Evolutionary conservation across 30 jellyfish, hydroid and myxozoan species (phyloP).

Genomic region (Aurelia sp.): DNA sequence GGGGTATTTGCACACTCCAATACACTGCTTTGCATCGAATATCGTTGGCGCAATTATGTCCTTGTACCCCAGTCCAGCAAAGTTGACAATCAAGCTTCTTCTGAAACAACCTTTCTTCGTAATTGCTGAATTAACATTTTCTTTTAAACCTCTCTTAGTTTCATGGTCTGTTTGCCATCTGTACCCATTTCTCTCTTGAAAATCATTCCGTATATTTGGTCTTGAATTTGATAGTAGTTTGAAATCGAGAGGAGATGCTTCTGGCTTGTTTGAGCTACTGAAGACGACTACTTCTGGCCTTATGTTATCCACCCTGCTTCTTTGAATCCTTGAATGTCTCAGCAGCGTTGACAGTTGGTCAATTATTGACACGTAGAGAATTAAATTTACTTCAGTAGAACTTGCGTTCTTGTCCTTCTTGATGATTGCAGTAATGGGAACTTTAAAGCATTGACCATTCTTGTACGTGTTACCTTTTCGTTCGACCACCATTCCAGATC

Average conservation of each 20-base stretch:
- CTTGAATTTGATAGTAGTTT: too few species aligned
- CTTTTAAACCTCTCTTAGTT: background rate
- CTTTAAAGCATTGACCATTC: conserved; percentile 5
- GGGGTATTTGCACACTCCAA: conserved; percentile 74
- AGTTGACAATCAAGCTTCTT: conserved; percentile 57
- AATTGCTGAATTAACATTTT: background rate
- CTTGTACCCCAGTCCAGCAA: conserved; percentile 61
- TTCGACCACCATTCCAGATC: background rate
- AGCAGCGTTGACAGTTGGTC: background rate
- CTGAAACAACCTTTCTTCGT: conserved; percentile 45
- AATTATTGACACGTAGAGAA: background rate
- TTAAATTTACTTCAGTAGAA: background rate
- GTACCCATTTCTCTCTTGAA: too few species aligned
- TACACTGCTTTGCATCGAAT: conserved; percentile 76
- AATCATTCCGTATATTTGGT: too few species aligned
- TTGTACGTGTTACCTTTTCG: background rate
- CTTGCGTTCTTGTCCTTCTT: background rate
- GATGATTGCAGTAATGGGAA: conserved; percentile 13
- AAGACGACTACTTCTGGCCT: conserved; percentile 5
- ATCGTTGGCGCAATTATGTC: conserved; percentile 67
- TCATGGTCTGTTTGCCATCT: background rate
- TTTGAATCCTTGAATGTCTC: background rate
- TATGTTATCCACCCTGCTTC: background rate
- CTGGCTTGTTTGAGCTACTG: background rate
- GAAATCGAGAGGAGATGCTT: too few species aligned